These are phyloP conservation scores for Heteronetta atricapilla DNA, from an alignment of 2,113 vertebrate genomes.

Conservation along the genomic window DNA sequence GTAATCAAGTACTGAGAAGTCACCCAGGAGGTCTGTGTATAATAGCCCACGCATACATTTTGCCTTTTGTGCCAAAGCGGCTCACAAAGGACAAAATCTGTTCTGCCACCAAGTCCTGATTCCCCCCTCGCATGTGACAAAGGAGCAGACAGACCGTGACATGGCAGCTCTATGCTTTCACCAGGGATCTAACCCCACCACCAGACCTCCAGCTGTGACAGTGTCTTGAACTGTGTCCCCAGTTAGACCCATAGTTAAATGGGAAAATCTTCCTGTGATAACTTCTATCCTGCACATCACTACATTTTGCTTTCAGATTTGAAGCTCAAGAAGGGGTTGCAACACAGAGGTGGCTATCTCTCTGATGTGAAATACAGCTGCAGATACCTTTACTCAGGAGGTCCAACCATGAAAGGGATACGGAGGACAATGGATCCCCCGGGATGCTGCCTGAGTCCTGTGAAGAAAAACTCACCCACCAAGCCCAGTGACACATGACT, in stretches of 20 bases:
- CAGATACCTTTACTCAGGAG: background rate
- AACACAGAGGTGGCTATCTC: background rate
- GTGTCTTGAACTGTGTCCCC: background rate
- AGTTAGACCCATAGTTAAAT: fast-evolving
- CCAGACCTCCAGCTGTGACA: background rate
- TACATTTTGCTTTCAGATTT: background rate
- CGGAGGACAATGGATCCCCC: background rate
- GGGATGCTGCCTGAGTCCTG: background rate
- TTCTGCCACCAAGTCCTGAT: background rate
- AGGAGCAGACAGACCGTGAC: fast-evolving
- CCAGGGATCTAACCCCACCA: fast-evolving
- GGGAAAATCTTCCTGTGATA: background rate
- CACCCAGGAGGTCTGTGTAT: constrained; percentile 11
- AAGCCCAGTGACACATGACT: background rate
- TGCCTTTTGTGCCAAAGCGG: background rate
- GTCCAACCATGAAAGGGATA: background rate
- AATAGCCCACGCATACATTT: background rate
- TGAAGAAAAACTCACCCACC: background rate
- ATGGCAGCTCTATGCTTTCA: background rate
- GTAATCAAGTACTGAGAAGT: constrained; percentile 46
- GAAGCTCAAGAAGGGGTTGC: background rate
- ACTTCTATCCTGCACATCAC: background rate
- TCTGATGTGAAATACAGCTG: background rate
- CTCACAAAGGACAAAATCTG: background rate
- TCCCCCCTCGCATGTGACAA: fast-evolving